phyloP scores from a whole-genome alignment of 2,888 invertebrate genomes.

The Brassicogethes aeneus region DNA sequence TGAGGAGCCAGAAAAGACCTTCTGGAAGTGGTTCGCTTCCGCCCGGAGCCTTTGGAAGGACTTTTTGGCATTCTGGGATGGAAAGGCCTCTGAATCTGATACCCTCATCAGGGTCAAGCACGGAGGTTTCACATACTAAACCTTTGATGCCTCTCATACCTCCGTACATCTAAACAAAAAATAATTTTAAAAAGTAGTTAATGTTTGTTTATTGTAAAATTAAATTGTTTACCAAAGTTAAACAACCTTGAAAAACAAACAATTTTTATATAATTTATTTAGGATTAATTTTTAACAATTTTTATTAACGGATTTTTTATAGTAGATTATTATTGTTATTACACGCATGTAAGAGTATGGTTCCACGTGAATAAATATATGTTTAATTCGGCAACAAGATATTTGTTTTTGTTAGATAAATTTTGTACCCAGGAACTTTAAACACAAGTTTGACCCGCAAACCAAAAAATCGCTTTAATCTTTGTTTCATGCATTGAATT shows the following conservation, averaged over 20 bases:
- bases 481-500: no score
- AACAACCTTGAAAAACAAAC: neutral
- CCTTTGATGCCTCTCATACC: conserved; percentile 96
- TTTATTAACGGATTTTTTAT: no score
- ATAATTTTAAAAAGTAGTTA: neutral
- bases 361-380: no score
- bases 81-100: conserved; percentile 91
- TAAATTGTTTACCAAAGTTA: no score
- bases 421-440: neutral
- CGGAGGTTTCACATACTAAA: conserved; percentile 90
- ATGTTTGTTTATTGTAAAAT: no score
- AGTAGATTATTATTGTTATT: no score
- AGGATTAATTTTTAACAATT: no score
- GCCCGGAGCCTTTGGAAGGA: conserved; percentile 71
- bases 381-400: no score
- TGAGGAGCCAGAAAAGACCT: conserved; percentile 87
- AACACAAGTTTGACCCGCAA: neutral
- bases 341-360: no score
- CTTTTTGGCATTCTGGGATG: conserved; percentile 86
- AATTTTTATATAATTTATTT: conserved; percentile 2
- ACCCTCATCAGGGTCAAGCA: conserved; percentile 90
- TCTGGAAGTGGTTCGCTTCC: conserved; percentile 85
- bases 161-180: conserved; percentile 64
- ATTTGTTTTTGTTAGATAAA: neutral
- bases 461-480: neutral